phyloP scores from a whole-genome alignment of 2,888 invertebrate genomes.

The Thymelicus lineola region DNA sequence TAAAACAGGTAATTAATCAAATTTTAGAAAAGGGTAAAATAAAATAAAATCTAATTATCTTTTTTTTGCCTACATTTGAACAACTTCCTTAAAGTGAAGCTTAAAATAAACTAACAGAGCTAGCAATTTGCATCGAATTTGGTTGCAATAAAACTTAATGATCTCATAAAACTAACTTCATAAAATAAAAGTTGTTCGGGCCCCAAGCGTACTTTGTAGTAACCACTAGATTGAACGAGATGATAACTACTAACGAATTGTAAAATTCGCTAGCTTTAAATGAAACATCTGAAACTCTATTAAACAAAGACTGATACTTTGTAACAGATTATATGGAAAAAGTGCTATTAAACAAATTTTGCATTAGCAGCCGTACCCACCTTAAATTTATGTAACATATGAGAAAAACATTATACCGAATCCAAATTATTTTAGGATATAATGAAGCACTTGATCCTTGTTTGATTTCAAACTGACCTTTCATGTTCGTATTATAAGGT shows the following conservation, averaged over 20 bases:
- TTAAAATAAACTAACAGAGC: background rate
- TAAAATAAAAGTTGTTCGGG: constrained; percentile 39
- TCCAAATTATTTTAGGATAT: no score
- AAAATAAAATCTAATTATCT: no score
- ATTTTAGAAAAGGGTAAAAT: no score
- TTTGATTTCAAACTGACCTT: no score
- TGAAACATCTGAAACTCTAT: constrained; percentile 19
- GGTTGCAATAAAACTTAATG: constrained; percentile 35
- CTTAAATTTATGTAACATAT: no score
- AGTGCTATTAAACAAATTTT: no score
- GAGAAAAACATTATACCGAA: no score
- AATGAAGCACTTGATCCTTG: no score
- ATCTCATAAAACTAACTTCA: constrained; percentile 41
- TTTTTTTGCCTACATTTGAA: background rate
- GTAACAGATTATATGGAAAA: background rate
- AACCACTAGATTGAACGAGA: constrained; percentile 31
- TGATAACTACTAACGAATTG: constrained; percentile 33
- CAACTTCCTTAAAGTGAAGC: background rate
- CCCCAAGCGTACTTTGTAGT: constrained; percentile 41
- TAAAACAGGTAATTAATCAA: no score
- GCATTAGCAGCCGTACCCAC: no score
- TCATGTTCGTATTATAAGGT: no score
- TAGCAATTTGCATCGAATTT: constrained; percentile 16
- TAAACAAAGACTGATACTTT: background rate
- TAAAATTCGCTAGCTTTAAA: constrained; percentile 27